These are phyloP conservation scores for Campylomormyrus tamandua DNA, from an alignment of 2,113 vertebrate genomes.

Conservation along the genomic window DNA sequence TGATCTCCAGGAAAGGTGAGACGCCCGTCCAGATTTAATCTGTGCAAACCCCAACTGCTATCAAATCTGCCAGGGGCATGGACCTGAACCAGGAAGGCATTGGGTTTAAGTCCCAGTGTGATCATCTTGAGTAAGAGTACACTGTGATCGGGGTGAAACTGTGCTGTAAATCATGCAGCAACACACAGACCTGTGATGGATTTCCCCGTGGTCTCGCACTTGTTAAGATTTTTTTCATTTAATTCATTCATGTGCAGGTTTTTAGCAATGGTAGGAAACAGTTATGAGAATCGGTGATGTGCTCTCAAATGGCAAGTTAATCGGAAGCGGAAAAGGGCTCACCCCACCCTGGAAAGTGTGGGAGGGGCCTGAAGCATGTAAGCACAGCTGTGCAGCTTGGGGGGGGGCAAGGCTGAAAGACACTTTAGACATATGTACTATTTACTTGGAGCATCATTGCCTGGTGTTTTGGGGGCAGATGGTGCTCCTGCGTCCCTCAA, in stretches of 20 bases:
- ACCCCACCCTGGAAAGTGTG: neutral
- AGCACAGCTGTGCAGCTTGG: neutral
- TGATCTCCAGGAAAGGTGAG: constrained; percentile 83
- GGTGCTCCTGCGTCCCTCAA: neutral
- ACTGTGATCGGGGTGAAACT: neutral
- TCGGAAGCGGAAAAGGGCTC: neutral
- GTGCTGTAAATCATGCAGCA: neutral
- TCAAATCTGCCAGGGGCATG: constrained; percentile 8
- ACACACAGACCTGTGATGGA: neutral
- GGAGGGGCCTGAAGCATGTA: neutral
- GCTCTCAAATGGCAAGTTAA: neutral
- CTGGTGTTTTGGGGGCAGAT: neutral
- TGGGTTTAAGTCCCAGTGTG: neutral
- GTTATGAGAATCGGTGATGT: neutral
- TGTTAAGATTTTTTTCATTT: neutral
- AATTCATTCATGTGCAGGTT: neutral
- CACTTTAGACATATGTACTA: neutral
- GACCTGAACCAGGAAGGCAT: neutral
- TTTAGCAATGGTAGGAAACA: neutral
- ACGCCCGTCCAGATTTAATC: neutral
- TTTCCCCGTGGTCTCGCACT: neutral
- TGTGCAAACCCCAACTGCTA: neutral
- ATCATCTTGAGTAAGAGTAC: neutral
- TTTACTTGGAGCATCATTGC: neutral
- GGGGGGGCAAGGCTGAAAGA: neutral